Evolutionary conservation across 2,113 vertebrate species (phyloP).

Genomic region (Cephalopholis sonnerati): DNA sequence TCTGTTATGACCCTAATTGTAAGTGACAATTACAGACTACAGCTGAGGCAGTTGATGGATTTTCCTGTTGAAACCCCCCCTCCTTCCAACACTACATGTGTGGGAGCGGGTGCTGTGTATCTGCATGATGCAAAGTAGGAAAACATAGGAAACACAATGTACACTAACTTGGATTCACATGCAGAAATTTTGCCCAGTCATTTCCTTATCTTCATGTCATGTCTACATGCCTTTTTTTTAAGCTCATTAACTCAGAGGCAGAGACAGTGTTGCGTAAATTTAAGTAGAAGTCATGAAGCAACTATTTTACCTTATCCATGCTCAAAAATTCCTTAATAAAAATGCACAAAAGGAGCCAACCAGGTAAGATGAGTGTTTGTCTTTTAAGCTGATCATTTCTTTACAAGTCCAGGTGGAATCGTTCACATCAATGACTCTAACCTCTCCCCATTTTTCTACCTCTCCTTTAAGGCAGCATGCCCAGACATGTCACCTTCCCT

Average conservation of each 20-base stretch:
- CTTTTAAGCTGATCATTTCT: constrained; percentile 45
- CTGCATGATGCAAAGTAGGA: neutral
- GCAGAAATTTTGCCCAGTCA: neutral
- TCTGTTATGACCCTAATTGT: neutral
- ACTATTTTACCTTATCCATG: neutral
- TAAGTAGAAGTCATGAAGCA: neutral
- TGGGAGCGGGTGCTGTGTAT: neutral
- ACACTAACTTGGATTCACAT: neutral
- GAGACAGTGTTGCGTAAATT: constrained; percentile 1
- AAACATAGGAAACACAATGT: neutral
- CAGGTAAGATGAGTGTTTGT: constrained; percentile 41
- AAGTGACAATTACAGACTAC: neutral
- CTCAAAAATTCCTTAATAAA: constrained; percentile 6
- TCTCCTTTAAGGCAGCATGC: constrained; percentile 75
- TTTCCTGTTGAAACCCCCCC: neutral
- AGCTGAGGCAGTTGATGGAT: neutral
- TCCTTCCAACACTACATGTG: neutral
- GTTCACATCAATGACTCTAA: constrained; percentile 64
- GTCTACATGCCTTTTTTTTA: neutral
- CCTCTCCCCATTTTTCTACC: constrained; percentile 64
- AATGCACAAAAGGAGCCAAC: constrained; percentile 11
- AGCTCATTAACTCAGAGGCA: no score
- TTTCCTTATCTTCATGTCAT: constrained; percentile 22
- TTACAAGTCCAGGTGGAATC: constrained; percentile 46
- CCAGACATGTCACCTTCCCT: constrained; percentile 78